Conservation (phyloP, 2,888 invertebrate species). For the Nomada lathburiana region DNA sequence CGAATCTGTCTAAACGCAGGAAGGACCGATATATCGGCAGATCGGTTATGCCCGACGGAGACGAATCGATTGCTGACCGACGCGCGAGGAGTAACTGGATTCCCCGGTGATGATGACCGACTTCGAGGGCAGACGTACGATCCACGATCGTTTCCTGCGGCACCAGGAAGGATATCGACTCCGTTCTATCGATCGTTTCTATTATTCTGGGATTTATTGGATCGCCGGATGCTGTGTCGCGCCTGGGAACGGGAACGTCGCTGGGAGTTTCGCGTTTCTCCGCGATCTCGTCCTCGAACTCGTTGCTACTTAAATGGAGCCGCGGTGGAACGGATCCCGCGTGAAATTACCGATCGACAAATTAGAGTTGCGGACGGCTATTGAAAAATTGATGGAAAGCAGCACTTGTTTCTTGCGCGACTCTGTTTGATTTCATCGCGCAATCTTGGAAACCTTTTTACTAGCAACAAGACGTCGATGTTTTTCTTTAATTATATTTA, state of each 20-base stretch:
- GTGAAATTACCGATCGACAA: conserved; percentile 15
- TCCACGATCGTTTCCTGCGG: conserved; percentile 63
- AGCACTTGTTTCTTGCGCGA: no score
- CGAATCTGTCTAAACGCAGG: conserved; percentile 67
- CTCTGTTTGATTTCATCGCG: no score
- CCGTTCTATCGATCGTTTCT: conserved; percentile 59
- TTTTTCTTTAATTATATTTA: no score
- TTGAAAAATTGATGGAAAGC: neutral
- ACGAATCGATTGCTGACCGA: conserved; percentile 78
- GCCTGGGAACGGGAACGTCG: conserved; percentile 41
- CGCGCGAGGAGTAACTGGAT: conserved; percentile 76
- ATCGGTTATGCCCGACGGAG: conserved; percentile 78
- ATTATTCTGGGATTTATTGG: conserved; percentile 64
- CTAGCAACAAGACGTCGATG: no score
- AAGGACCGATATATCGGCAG: conserved; percentile 73
- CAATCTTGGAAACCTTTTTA: no score
- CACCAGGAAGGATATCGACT: conserved; percentile 66
- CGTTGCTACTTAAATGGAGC: neutral
- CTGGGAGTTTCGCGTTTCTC: neutral
- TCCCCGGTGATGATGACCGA: conserved; percentile 74
- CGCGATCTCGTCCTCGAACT: neutral
- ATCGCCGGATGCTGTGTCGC: conserved; percentile 46
- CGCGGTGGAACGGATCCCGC: neutral
- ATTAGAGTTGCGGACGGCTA: neutral
- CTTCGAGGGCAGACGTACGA: conserved; percentile 65